Evolutionary conservation across 2,113 vertebrate genomes (phyloP).

Genomic region (Tursiops truncatus): DNA sequence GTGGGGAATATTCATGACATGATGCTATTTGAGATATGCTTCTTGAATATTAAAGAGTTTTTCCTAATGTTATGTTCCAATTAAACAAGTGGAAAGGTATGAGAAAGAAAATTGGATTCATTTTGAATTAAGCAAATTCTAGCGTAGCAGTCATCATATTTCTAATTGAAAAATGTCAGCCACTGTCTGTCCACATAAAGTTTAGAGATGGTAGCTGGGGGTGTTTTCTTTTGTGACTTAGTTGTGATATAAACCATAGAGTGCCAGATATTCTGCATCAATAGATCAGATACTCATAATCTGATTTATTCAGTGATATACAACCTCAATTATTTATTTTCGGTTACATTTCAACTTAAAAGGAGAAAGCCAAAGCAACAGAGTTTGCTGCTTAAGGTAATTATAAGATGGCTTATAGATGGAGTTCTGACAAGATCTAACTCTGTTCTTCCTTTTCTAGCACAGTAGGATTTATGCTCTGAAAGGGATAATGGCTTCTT

Average conservation of each 20-base stretch:
- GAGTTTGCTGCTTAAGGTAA: constrained; percentile 9
- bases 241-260: constrained; percentile 40
- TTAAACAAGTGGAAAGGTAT: constrained; percentile 72
- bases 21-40: constrained; percentile 68
- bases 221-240: constrained; percentile 33
- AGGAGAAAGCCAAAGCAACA: constrained; percentile 21
- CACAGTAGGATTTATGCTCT: background rate
- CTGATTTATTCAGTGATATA: constrained; percentile 39
- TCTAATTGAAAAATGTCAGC: constrained; percentile 68
- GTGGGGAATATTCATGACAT: constrained; percentile 71
- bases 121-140: constrained; percentile 64
- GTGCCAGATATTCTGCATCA: constrained; percentile 14
- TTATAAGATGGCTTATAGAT: constrained; percentile 16
- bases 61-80: constrained; percentile 74
- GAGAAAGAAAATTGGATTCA: constrained; percentile 68
- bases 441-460: background rate
- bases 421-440: constrained; percentile 31
- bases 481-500: background rate
- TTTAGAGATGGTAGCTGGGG: constrained; percentile 52
- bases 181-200: background rate
- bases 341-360: constrained; percentile 55
- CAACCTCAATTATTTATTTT: constrained; percentile 55
- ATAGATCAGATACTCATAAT: constrained; percentile 25
- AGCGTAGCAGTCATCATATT: constrained; percentile 57
- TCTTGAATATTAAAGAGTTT: constrained; percentile 79